Conservation (phyloP, 2,797 vertebrate species). For the Aythya fuligula region DNA sequence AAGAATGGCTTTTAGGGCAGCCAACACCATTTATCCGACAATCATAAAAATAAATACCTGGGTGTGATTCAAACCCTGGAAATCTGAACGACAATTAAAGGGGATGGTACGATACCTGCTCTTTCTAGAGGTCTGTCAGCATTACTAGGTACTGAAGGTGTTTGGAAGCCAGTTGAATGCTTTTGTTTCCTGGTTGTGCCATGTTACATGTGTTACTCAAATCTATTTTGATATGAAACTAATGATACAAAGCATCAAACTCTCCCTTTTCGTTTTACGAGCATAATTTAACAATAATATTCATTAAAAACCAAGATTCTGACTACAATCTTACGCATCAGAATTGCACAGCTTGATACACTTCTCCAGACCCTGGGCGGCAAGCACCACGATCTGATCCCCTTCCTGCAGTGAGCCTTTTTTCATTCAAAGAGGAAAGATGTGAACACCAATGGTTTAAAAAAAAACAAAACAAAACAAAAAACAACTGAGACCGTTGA, state of each 20-base stretch:
- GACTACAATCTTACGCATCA: conserved; percentile 24
- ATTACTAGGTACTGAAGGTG: background rate
- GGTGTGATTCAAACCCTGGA: background rate
- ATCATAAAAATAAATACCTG: background rate
- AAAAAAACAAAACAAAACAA: background rate
- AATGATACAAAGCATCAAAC: conserved; percentile 49
- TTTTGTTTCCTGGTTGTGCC: background rate
- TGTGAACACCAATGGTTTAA: conserved; percentile 8
- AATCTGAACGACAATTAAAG: background rate
- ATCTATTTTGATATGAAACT: conserved; percentile 39
- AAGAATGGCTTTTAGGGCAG: background rate
- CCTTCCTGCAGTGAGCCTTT: conserved; percentile 64
- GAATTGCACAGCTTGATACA: conserved; percentile 31
- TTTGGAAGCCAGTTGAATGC: background rate
- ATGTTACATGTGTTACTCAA: background rate
- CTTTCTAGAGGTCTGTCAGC: background rate
- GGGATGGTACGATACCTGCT: background rate
- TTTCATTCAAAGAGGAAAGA: conserved; percentile 50
- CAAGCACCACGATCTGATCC: conserved; percentile 17
- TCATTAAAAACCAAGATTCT: conserved; percentile 24
- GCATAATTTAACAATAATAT: conserved; percentile 44
- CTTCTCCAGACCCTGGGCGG: conserved; percentile 38
- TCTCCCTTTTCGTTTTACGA: conserved; percentile 9
- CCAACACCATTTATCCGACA: background rate
- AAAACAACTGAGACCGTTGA: conserved; percentile 22